Conservation (phyloP, 1,140 invertebrate species). For the Drosophila eugracilis region DNA sequence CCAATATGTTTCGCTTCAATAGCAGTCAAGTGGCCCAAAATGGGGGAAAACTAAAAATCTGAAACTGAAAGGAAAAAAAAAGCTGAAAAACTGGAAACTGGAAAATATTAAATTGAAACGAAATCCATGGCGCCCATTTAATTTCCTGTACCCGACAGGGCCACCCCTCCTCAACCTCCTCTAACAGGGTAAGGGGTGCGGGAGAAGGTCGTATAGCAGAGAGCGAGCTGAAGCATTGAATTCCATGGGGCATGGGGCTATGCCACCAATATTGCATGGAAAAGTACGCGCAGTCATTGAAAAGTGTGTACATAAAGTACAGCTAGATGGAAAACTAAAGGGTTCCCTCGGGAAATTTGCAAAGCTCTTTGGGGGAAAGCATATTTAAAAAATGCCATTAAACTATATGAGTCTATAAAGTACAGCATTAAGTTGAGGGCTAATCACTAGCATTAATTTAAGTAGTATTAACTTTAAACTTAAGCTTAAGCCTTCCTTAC, state of each 20-base stretch:
- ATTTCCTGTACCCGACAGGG: conserved; percentile 70
- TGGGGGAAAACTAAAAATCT: conserved; percentile 25
- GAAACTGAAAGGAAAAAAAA: conserved; percentile 8
- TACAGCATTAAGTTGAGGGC: not conserved
- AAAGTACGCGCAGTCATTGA: conserved; percentile 30
- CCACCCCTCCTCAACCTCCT: no score
- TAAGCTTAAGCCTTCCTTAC: no score
- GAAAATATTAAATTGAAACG: conserved; percentile 43
- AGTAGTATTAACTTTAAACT: no score
- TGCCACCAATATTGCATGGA: conserved; percentile 28
- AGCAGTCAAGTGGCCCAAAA: conserved; percentile 68
- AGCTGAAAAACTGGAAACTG: no score
- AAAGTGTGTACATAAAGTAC: conserved; percentile 22
- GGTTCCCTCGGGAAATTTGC: not conserved
- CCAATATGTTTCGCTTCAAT: conserved; percentile 60
- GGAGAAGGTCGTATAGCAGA: not conserved
- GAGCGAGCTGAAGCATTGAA: conserved; percentile 10
- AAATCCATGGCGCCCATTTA: conserved; percentile 68
- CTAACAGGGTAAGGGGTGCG: not conserved
- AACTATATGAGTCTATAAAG: not conserved
- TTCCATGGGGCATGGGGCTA: conserved; percentile 22
- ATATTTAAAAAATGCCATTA: not conserved
- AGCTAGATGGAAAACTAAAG: conserved; percentile 1
- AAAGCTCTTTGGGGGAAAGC: not conserved
- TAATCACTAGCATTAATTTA: no score